Base-by-base conservation (phyloP, 2,888 invertebrate species). In the Doris montereyensis region DNA sequence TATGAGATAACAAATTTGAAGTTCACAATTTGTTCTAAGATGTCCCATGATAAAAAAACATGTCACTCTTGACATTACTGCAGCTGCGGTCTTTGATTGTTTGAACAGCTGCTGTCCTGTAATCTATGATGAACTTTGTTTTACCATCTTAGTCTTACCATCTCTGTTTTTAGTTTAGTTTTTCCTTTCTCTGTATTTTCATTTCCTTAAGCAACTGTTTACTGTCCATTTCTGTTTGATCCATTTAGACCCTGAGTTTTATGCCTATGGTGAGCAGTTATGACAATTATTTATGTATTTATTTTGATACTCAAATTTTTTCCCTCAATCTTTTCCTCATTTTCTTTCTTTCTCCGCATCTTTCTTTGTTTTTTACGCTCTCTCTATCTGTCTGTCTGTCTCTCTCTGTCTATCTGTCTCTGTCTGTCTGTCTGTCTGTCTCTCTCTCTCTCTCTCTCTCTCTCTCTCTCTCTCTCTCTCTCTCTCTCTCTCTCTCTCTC, bases 401-500 rank as follows among this genome's bases (percentile, higher is more conserved):
- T 41, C 71, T 71, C 71, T 71, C 71, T 71, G 35, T 71, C 71
- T 71, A 34, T 71, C 71, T 71, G 35, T 71, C 71, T 71, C 71
- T 71, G 35, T 71, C 71, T 71, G 35, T 71, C 71, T 71, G 35
- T 71, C 41, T 71, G 21, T 35, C 24, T 13, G 10, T 2, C 13
- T 13, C 24, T 30, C 30, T 30, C 13, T 13, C 13, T 13, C 13
- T 13, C 13, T 13, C 13, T 13, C 13, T 13, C 13, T 21, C 32
- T n/a, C n/a, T 17, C 70, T 17, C 70, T 17, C 70, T 32, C 70
- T 32, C 34, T 32, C 70, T 70, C 34, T 65, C 10, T 65, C 71
- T 71, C 71, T 71, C 35, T 71, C 71, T 71, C 28, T 71, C 71
- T 71, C 35, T 71, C 71, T 71, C 4, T 71, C 34, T 71, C 2